Evolutionary conservation across 1,140 invertebrate genomes (phyloP).

Genomic region (Paramacrobiotus metropolitanus): DNA sequence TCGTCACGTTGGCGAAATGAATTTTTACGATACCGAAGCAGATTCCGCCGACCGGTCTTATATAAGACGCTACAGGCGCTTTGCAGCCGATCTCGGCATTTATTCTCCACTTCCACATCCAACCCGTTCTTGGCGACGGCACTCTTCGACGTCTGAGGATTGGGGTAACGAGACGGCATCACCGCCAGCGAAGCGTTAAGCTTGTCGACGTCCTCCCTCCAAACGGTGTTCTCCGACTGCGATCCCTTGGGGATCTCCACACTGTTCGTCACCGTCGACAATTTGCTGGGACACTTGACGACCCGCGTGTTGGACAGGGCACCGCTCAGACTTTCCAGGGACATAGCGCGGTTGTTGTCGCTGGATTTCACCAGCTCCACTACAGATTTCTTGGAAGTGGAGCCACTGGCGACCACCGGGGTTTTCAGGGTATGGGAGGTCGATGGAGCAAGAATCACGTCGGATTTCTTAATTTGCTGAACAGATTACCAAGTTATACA

Average conservation of each 20-base stretch:
- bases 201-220: not conserved
- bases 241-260: not conserved
- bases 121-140: no score
- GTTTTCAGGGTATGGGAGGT: not conserved
- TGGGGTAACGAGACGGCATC: not conserved
- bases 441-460: not conserved
- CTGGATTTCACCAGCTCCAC: no score
- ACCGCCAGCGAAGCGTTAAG: not conserved
- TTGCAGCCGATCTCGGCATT: not conserved
- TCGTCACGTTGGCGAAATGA: not conserved
- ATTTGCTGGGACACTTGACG: not conserved
- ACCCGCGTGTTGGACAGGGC: not conserved
- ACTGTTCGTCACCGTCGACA: not conserved
- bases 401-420: no score
- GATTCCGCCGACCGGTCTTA: not conserved
- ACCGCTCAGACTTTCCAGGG: not conserved
- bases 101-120: not conserved
- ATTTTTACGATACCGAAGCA: not conserved
- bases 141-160: not conserved
- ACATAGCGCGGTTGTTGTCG: no score
- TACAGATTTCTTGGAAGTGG: no score
- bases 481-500: not conserved
- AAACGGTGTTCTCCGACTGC: no score
- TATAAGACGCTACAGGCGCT: not conserved
- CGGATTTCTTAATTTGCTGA: not conserved